A percentile compares a stretch with the other conserved stretches of the same genome.
Evolutionary conservation across 2,113 vertebrate genomes (phyloP).

Genomic region (Ameiurus melas): DNA sequence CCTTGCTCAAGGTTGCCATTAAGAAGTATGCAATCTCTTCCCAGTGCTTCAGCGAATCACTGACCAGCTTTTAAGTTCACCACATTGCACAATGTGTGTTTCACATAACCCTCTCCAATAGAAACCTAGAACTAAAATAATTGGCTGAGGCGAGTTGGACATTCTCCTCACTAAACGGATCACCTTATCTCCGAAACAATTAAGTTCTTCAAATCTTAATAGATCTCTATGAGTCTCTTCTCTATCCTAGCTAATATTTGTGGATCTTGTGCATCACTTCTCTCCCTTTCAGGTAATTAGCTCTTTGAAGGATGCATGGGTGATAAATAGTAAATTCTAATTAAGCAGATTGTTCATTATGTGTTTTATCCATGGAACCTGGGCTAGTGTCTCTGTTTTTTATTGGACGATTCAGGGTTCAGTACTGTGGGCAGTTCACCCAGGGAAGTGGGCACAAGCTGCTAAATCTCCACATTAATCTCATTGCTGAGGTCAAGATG

Average conservation of each 20-base stretch:
- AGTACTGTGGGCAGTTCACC: constrained; percentile 22
- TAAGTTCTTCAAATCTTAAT: constrained; percentile 31
- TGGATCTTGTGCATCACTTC: constrained; percentile 40
- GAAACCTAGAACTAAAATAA: not conserved
- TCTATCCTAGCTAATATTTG: constrained; percentile 20
- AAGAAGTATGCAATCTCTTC: not conserved
- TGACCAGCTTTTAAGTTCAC: not conserved
- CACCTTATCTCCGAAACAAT: not conserved
- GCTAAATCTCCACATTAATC: constrained; percentile 52
- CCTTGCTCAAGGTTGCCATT: no score
- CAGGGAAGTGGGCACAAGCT: constrained; percentile 20
- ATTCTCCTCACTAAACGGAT: constrained; percentile 32
- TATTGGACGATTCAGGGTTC: constrained; percentile 17
- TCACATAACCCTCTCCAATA: not conserved
- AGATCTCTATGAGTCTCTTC: constrained; percentile 9
- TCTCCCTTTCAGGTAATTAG: constrained; percentile 67
- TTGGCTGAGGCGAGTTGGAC: constrained; percentile 4
- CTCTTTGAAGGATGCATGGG: constrained; percentile 60
- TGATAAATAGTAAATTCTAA: constrained; percentile 56
- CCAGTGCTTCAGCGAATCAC: constrained; percentile 4
- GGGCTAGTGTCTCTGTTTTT: constrained; percentile 4
- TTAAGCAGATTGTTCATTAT: constrained; percentile 46
- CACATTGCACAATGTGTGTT: no score
- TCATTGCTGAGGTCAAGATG: constrained; percentile 43
- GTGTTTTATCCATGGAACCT: constrained; percentile 29